Conservation (phyloP, 2,797 vertebrate species). For the Sus cebifrons region DNA sequence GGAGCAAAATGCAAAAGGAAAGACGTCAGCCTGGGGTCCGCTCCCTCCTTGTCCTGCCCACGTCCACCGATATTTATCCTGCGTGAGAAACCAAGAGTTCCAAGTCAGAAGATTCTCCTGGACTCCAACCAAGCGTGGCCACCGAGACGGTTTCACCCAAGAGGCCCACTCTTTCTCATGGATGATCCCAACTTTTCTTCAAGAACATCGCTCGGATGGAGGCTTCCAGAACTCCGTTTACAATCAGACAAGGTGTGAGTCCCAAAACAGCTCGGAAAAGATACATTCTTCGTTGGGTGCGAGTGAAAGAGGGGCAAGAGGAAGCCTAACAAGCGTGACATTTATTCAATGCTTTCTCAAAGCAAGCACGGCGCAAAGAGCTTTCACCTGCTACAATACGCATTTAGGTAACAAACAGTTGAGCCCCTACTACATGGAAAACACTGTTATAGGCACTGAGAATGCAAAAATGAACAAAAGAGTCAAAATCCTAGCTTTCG, state of each 20-base stretch:
- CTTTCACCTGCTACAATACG: not conserved
- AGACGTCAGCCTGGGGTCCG: slow-evolving; percentile 54
- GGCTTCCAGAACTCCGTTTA: slow-evolving; percentile 33
- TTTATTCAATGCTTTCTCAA: slow-evolving; percentile 1
- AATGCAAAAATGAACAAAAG: slow-evolving; percentile 19
- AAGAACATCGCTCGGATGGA: slow-evolving; percentile 16
- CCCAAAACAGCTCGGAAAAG: slow-evolving; percentile 39
- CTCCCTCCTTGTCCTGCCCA: not conserved
- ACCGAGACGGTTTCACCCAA: slow-evolving; percentile 45
- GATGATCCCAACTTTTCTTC: slow-evolving; percentile 53
- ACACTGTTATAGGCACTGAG: not conserved
- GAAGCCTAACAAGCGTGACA: not conserved
- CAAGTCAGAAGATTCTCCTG: slow-evolving; percentile 71
- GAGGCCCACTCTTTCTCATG: slow-evolving; percentile 47
- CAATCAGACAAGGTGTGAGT: slow-evolving; percentile 58
- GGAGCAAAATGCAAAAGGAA: slow-evolving; percentile 19
- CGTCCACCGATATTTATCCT: not conserved
- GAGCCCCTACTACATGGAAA: not conserved
- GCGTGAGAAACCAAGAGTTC: slow-evolving; percentile 53
- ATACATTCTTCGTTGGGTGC: not conserved
- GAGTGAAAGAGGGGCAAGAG: not conserved
- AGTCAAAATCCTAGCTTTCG: slow-evolving; percentile 11
- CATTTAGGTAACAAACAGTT: slow-evolving; percentile 17
- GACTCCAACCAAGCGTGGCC: slow-evolving; percentile 63
- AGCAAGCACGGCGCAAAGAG: not conserved